Evolutionary conservation across 2,113 vertebrate genomes (phyloP), one percentile per base, ranked within the genome.

Genomic region (Larimichthys crocea): DNA sequence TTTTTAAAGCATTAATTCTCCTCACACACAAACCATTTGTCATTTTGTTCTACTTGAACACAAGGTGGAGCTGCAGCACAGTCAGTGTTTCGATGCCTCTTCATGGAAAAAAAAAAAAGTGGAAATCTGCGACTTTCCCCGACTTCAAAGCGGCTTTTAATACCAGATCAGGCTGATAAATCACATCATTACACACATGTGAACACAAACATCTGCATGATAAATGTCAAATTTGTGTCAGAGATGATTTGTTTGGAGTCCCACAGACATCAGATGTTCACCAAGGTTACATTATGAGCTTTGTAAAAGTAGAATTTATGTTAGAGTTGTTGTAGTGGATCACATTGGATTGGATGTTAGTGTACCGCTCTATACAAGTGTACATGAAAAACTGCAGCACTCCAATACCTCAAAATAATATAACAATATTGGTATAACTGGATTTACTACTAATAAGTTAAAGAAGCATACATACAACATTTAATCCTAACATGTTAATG

Each of bases 41-140:
- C 16, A 40, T 48, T 6, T 67, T 20, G 11, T 42, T 74, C 4
- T 12, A 3, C 42, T 7, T 5, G 2, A 29, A 59, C 89, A 91
- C 86, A 48, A 84, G 92, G 76, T 80, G 92, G 90, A 0, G 82
- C 78, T 83, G 64, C 72, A 71, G 85, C 69, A 26, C 82, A 24
- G 6, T 22, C 22, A 22, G 16, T 10, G 40, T 9, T 52, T 26
- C 17, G 1, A 17, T 3, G 46, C 44, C 16, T 63, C 17, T 12
- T 55, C 2, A 1, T 35, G 17, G 26, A 29, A 10, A 3, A 9
- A 64, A 35, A 29, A 10, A 3, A 9, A 64, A 60, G 20, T 29
- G n/a, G n/a, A 57, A 29, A 62, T 31, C 10, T 15, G 26, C 49
- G 74, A 63, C 66, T 62, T 76, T 61, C 46, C 26, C 26, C 14